phyloP scores from a whole-genome alignment of 1,140 invertebrate genomes.

The Bilobella aurantiaca region DNA sequence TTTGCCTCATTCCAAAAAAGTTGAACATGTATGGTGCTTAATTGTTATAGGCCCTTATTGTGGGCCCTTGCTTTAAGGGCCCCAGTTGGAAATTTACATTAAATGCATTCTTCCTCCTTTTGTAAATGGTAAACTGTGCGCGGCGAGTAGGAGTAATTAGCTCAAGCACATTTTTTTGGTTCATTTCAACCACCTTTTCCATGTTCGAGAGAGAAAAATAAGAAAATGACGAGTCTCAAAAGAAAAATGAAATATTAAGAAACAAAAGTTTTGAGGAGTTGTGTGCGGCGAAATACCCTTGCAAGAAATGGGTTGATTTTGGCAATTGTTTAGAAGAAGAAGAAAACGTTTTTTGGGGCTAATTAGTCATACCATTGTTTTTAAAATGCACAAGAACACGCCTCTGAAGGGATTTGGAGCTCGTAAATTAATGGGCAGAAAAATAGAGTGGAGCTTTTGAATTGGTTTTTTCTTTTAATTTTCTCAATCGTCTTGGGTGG shows the following conservation, averaged over 20 bases:
- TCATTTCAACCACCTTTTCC: not conserved
- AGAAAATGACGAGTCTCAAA: not conserved
- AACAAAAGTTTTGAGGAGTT: not conserved
- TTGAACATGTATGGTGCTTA: no score
- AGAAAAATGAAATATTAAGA: not conserved
- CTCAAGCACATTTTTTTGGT: not conserved
- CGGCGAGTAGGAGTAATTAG: not conserved
- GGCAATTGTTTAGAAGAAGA: not conserved
- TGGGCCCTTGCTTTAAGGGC: no score
- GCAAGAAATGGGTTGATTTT: not conserved
- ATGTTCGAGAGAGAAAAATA: not conserved
- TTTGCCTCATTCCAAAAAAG: no score
- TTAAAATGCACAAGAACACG: not conserved
- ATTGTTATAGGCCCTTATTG: no score
- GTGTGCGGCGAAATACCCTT: not conserved
- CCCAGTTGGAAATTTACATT: no score
- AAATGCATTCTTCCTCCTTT: no score
- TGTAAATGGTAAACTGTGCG: not conserved
- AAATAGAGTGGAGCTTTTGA: not conserved
- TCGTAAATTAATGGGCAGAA: not conserved
- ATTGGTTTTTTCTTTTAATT: not conserved
- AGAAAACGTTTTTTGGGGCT: not conserved
- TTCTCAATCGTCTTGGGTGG: no score
- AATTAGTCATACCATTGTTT: not conserved
- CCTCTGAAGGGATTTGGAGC: not conserved